Conservation (phyloP, 2,888 invertebrate genomes). For the Drosophila silvestris region DNA sequence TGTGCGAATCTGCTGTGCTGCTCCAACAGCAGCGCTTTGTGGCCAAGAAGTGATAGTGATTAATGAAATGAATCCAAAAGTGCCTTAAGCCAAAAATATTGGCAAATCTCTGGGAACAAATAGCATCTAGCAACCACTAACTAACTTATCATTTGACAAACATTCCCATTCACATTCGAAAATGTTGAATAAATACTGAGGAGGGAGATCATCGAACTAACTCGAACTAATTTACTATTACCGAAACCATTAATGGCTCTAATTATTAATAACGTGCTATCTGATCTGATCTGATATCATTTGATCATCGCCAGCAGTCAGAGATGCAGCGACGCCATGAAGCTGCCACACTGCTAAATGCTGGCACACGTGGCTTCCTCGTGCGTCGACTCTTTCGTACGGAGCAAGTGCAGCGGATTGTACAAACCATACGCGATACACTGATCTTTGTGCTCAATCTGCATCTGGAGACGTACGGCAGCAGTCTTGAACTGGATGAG, state of each 20-base stretch:
- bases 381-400: conserved; percentile 93
- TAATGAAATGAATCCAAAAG: conserved; percentile 38
- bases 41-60: conserved; percentile 55
- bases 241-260: background rate
- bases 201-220: conserved; percentile 11
- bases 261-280: conserved; percentile 7
- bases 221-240: background rate
- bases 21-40: conserved; percentile 45
- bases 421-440: conserved; percentile 84
- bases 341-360: conserved; percentile 90
- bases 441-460: conserved; percentile 83
- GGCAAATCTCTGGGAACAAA: conserved; percentile 37
- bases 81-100: conserved; percentile 57
- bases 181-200: conserved; percentile 10
- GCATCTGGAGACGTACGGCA: conserved; percentile 77
- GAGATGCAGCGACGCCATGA: conserved; percentile 25
- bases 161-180: conserved; percentile 12
- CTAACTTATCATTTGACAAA: conserved; percentile 9
- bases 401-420: conserved; percentile 91
- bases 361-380: conserved; percentile 91
- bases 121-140: background rate
- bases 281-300: background rate
- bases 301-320: conserved; percentile 30
- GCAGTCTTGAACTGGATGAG: conserved; percentile 61
- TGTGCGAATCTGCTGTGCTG: background rate